Evolutionary conservation across 2,113 vertebrate genomes (phyloP), one percentile per base, ranked within the genome.

Genomic region (Balaeniceps rex): DNA sequence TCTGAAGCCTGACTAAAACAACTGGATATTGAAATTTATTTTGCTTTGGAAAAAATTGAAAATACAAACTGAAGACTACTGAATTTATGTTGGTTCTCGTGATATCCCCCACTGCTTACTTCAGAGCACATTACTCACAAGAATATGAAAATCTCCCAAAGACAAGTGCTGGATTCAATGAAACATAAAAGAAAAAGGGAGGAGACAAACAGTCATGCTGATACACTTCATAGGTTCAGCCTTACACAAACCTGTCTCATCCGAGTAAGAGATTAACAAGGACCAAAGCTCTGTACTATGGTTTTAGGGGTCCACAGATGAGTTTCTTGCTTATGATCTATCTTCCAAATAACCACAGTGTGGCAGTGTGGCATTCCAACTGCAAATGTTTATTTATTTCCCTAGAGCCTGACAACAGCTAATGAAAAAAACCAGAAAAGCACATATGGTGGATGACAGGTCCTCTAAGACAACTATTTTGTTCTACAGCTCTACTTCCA

Each of bases 281-380:
- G 25, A 8, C 7, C 57, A 42, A 49, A 79, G 42, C 33, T 46
- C 40, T 7, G 34, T 4, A 31, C 49, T 21, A 3, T 1, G 25
- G 9, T 10, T 79, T 72, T 24, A 14, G 58, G 44, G 38, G 18
- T 46, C 17, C 44, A 26, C 29, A 15, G 4, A n/a, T 5, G 54
- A 55, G 71, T 31, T 82, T 10, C 61, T 47, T 78, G 26, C 23
- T 52, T 19, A 7, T 69, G 82, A 22, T 78, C 72, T 84, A 92
- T 87, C 63, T 89, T n/a, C n/a, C 47, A 42, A 97, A n/a, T 74
- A 63, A 91, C 98, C 98, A 98, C 98, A 97, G 87, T 85, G 98
- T 98, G 98, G 98, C 98, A 98, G 95, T 98, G 97, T 96, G 94
- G 90, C 92, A 94, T 78, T 96, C 96, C 87, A 64, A 10, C 95